Percentiles rank a stretch among this genome's conserved stretches.
These are phyloP conservation scores for Cricetomys ansorgei DNA, from an alignment of 2,113 vertebrate genomes.

Conservation along the genomic window DNA sequence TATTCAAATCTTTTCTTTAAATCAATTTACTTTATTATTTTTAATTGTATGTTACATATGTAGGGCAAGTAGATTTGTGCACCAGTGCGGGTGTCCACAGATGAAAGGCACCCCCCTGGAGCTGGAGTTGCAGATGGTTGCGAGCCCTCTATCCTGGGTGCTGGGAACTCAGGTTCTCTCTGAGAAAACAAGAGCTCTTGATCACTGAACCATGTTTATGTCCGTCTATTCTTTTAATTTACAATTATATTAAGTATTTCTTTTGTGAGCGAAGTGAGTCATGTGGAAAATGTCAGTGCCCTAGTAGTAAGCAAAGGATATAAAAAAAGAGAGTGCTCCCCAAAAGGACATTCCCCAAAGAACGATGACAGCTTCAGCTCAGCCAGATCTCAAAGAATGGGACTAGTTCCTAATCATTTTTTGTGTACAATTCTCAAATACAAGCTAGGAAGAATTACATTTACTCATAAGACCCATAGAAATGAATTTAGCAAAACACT, in stretches of 20 bases:
- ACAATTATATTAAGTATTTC: not conserved
- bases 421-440: not conserved
- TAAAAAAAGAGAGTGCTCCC: not conserved
- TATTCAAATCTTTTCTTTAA: constrained; percentile 16
- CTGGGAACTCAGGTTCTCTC: not conserved
- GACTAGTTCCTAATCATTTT: not conserved
- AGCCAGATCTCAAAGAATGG: not conserved
- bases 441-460: constrained; percentile 39
- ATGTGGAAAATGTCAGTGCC: not conserved
- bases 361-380: constrained; percentile 5
- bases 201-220: not conserved
- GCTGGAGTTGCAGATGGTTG: not conserved
- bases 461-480: constrained; percentile 17
- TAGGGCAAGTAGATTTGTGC: not conserved
- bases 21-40: not conserved
- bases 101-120: not conserved
- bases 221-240: not conserved
- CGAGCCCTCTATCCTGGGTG: too few relatives aligned
- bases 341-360: not conserved
- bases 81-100: not conserved
- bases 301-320: not conserved
- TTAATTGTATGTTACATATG: not conserved
- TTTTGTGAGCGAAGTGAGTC: not conserved
- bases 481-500: not conserved
- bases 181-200: not conserved